Base-by-base conservation (phyloP, 2,888 invertebrate genomes). In the Ichneumoninae sp. region DNA sequence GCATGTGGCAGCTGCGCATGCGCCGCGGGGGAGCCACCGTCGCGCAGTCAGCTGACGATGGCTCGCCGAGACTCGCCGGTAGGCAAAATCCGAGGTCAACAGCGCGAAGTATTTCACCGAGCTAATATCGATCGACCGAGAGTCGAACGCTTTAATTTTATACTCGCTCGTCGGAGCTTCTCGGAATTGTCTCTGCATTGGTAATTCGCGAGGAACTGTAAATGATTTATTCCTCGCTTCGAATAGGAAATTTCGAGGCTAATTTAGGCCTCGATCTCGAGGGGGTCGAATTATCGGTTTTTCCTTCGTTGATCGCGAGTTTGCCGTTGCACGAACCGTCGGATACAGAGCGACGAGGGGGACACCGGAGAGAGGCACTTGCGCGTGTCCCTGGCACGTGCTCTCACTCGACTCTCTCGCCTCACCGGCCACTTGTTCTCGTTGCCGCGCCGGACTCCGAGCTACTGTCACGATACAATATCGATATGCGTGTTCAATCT, bases 341-440 rank as follows among this genome's bases (percentile, higher is more conserved):
- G n/a, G 63, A 63, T 33, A 13, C 26, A 63, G 69, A 74, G 74
- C 74, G 60, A 66, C 76, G 85, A 86, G 81, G 83, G 77, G 60
- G 73, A 74, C 60, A 68, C 13, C 13, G 30, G 74, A 77, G 63
- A 78, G 76, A 80, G 81, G 57, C 69, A 83, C 79, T 83, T 81
- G 83, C 66, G 81, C 54, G 74, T 81, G 73, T 76, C 76, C 74
- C 75, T 87, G 86, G 86, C 87, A 87, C 85, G 85, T 82, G 85
- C 85, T 82, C 85, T 70, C 73, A 57, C 73, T 83, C 78, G 74
- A 52, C 54, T 68, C 63, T 71, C 40, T 54, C 77, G 73, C 73
- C 30, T 60, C 77, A 16, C 47, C 60, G 16, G 75, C 52, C 74
- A 74, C 74, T 74, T 74, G 60, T 47, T 74, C 74, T 74, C 75